These are phyloP conservation scores for Drosophila sucinea DNA, from an alignment of 1,140 invertebrate species.

Conservation along the genomic window DNA sequence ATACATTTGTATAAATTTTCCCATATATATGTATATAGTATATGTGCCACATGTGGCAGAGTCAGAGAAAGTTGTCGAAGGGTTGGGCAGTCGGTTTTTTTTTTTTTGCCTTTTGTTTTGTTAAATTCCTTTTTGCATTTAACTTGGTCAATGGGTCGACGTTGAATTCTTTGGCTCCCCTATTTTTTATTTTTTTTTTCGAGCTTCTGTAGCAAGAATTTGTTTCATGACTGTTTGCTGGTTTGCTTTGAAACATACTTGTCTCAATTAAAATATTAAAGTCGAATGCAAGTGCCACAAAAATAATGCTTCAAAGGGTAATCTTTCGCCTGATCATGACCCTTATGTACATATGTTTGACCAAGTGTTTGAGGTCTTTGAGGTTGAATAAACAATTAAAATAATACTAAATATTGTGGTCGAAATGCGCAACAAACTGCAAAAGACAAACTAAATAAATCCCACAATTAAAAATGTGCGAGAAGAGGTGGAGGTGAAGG, in stretches of 20 bases:
- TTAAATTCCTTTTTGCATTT: constrained; percentile 14
- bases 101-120: constrained; percentile 32
- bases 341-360: background rate
- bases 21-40: constrained; percentile 34
- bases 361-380: constrained; percentile 42
- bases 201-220: background rate
- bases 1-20: constrained; percentile 49
- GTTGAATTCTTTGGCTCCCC: constrained; percentile 44
- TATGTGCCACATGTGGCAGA: constrained; percentile 41
- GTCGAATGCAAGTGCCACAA: background rate
- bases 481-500: too few species aligned
- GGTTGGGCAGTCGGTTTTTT: background rate
- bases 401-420: constrained; percentile 55
- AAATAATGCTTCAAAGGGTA: too few species aligned
- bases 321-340: too few species aligned
- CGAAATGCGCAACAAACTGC: constrained; percentile 46
- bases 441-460: constrained; percentile 28
- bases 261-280: constrained; percentile 7
- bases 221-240: constrained; percentile 19
- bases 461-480: constrained; percentile 35
- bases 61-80: constrained; percentile 22
- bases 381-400: constrained; percentile 61
- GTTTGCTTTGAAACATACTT: background rate
- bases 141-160: constrained; percentile 79
- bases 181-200: constrained; percentile 42